A percentile compares a stretch with the other conserved stretches of the same genome.
These are phyloP conservation scores for Enhydra lutris DNA, from an alignment of 2,113 vertebrate genomes.

Conservation along the genomic window DNA sequence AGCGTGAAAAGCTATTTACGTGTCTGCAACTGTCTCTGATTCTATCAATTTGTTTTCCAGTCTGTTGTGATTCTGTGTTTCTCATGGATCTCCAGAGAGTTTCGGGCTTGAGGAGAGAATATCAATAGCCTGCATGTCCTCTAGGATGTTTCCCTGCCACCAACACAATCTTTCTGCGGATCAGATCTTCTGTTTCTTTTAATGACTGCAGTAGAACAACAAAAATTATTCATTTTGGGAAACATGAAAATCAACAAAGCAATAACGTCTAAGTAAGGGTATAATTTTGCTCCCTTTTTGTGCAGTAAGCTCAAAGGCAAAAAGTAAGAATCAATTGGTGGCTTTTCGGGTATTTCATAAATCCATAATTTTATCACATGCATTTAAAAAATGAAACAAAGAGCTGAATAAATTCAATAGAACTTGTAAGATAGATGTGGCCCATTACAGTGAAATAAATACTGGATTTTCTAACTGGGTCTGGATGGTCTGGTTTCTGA, in stretches of 20 bases:
- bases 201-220: conserved; percentile 70
- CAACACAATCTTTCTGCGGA: conserved; percentile 66
- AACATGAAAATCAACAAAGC: conserved; percentile 58
- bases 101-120: conserved; percentile 82
- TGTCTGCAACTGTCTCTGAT: conserved; percentile 80
- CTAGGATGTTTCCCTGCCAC: conserved; percentile 77
- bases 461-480: not conserved
- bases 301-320: conserved; percentile 42
- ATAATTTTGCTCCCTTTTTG: conserved; percentile 47
- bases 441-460: not conserved
- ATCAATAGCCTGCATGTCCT: conserved; percentile 82
- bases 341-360: conserved; percentile 64
- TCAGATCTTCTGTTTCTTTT: conserved; percentile 79
- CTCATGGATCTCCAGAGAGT: conserved; percentile 81
- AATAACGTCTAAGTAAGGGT: conserved; percentile 43
- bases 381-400: not conserved
- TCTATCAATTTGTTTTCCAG: conserved; percentile 84
- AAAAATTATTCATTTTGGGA: conserved; percentile 69
- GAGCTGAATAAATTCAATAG: not conserved
- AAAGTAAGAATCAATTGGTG: conserved; percentile 46
- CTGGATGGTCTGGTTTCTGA: not conserved
- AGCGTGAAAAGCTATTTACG: conserved; percentile 79
- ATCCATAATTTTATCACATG: conserved; percentile 32
- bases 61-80: conserved; percentile 82
- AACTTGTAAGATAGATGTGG: not conserved